Evolutionary conservation across 2,888 invertebrate species (phyloP).

Genomic region (Herminia tarsipennalis): DNA sequence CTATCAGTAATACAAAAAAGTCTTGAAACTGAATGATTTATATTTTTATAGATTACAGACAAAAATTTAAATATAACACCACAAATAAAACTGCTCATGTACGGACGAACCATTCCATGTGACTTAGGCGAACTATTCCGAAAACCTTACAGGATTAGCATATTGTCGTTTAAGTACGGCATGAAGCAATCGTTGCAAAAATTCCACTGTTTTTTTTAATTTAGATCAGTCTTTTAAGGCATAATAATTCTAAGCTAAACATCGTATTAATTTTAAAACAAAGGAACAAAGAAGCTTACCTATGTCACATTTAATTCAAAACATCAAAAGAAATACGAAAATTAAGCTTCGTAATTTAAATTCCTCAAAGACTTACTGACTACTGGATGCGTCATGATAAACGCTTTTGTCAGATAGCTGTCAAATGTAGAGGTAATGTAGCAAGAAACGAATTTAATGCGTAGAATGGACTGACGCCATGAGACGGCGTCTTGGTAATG

Average conservation of each 20-base stretch:
- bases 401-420: conserved; percentile 30
- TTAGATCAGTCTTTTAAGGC: conserved; percentile 7
- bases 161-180: no score
- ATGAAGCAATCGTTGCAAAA: no score
- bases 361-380: conserved; percentile 20
- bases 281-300: conserved; percentile 6
- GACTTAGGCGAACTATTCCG: no score
- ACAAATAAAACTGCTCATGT: no score
- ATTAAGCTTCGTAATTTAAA: conserved; percentile 28
- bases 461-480: conserved; percentile 42
- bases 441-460: conserved; percentile 62
- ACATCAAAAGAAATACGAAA: conserved; percentile 16
- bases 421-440: conserved; percentile 56
- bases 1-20: no score
- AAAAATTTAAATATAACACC: no score
- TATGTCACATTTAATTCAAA: conserved; percentile 10
- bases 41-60: no score
- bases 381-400: conserved; percentile 24
- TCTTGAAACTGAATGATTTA: no score
- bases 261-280: conserved; percentile 1
- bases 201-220: no score
- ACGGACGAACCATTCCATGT: no score
- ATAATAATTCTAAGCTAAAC: conserved; percentile 1
- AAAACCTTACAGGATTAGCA: no score
- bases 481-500: conserved; percentile 60